A percentile compares a stretch with the other conserved stretches of the same genome.
Conservation (phyloP, 2,888 invertebrate genomes). For the Lasioglossum pauxillum region DNA sequence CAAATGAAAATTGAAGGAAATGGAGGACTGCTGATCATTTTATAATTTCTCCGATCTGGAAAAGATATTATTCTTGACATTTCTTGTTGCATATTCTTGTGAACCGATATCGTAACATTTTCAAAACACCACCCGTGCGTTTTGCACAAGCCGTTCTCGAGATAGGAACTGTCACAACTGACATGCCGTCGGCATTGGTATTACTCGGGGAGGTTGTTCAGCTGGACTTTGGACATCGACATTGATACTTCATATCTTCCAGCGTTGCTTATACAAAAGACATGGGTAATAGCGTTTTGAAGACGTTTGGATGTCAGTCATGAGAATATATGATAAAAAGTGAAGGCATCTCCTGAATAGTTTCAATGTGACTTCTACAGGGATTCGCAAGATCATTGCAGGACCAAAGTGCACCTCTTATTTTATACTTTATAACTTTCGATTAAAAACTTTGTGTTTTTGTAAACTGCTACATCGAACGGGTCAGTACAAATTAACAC, state of each 20-base stretch:
- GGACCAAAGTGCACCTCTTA: neutral
- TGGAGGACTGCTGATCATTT: neutral
- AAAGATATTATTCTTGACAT: too few relatives aligned
- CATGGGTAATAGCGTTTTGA: neutral
- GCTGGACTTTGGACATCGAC: neutral
- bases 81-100: neutral
- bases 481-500: neutral
- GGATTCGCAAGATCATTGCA: neutral
- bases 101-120: neutral
- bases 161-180: neutral
- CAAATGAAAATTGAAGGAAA: neutral
- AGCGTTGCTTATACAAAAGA: neutral
- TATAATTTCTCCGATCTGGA: neutral
- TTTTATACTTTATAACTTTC: neutral
- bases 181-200: neutral
- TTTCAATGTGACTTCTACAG: neutral
- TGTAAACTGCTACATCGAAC: neutral
- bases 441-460: neutral
- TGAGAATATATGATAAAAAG: neutral
- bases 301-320: neutral
- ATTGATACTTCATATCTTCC: slow-evolving; percentile 2
- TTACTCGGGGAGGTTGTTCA: neutral
- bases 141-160: neutral
- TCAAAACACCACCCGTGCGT: slow-evolving; percentile 1
- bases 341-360: neutral